Conservation (phyloP, 2,888 invertebrate species). For the Lacanobia wlatinum region DNA sequence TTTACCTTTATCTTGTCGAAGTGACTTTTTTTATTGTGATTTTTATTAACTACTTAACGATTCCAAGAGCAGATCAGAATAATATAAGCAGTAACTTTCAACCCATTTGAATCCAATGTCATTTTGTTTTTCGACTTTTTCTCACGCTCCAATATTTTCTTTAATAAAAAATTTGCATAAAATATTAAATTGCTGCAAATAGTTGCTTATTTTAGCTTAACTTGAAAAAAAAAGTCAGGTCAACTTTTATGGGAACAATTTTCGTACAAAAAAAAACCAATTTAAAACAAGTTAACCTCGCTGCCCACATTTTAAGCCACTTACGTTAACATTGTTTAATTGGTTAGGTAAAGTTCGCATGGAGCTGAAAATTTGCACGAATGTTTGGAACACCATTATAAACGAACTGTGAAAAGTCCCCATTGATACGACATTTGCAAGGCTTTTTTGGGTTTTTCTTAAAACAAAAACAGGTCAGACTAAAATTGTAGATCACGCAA, state of each 20-base stretch:
- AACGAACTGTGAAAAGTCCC: no score
- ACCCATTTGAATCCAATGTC: slow-evolving; percentile 33
- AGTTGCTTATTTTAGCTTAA: neutral
- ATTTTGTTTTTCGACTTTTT: slow-evolving; percentile 7
- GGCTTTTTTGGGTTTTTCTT: no score
- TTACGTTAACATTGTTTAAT: neutral
- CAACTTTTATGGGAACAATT: neutral
- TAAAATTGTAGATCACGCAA: no score
- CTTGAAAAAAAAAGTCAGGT: slow-evolving; percentile 2
- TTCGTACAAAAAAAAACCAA: slow-evolving; percentile 2
- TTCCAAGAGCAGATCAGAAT: neutral
- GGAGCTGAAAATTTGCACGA: no score
- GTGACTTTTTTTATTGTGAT: no score
- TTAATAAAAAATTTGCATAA: no score
- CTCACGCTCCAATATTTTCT: slow-evolving; percentile 27
- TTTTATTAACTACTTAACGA: neutral
- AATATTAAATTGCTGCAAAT: neutral
- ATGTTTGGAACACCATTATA: no score
- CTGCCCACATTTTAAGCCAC: slow-evolving; percentile 1
- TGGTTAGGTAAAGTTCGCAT: no score
- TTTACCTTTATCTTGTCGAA: no score
- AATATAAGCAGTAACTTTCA: neutral
- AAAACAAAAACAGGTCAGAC: no score
- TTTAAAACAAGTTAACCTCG: slow-evolving; percentile 35
- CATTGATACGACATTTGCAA: no score